These are phyloP conservation scores for Listrodromus nycthemerus DNA, from an alignment of 2,888 invertebrate genomes.

Conservation along the genomic window DNA sequence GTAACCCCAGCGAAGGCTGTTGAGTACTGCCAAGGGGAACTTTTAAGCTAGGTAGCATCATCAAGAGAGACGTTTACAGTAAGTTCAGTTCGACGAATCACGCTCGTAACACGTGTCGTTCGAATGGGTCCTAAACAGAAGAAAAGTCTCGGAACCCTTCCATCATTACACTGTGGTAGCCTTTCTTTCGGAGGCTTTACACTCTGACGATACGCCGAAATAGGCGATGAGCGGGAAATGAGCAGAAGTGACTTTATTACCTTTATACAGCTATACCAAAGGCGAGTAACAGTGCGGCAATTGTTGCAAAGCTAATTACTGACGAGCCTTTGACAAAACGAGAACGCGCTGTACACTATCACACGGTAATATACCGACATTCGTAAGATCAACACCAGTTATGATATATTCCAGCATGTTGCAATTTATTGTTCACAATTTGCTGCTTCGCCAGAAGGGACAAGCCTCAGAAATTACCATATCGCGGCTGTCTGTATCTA, in stretches of 20 bases:
- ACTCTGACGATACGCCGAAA: constrained; percentile 30
- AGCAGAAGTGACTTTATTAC: constrained; percentile 54
- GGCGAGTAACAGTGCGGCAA: constrained; percentile 77
- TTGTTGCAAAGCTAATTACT: constrained; percentile 80
- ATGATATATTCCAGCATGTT: constrained; percentile 2
- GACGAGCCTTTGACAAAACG: constrained; percentile 78
- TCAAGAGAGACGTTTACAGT: constrained; percentile 11
- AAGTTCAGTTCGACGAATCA: constrained; percentile 51
- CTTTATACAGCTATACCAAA: constrained; percentile 33
- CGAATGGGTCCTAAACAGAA: constrained; percentile 34
- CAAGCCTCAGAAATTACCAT: constrained; percentile 13
- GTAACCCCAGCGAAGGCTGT: constrained; percentile 52
- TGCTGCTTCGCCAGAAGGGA: not conserved
- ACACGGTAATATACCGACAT: constrained; percentile 68
- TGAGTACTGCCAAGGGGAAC: constrained; percentile 31
- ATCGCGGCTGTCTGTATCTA: constrained; percentile 1
- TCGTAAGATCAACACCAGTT: constrained; percentile 39
- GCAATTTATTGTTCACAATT: constrained; percentile 6
- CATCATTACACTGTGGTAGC: constrained; percentile 24
- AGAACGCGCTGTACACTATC: constrained; percentile 70
- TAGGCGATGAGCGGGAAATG: constrained; percentile 32
- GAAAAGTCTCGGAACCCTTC: constrained; percentile 29
- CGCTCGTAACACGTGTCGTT: constrained; percentile 28
- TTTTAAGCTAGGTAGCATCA: constrained; percentile 26
- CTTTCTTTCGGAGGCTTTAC: constrained; percentile 32